A percentile compares a stretch with the other conserved stretches of the same genome.
These are phyloP conservation scores for Hipparchia semele DNA, from an alignment of 2,888 invertebrate genomes.

Conservation along the genomic window DNA sequence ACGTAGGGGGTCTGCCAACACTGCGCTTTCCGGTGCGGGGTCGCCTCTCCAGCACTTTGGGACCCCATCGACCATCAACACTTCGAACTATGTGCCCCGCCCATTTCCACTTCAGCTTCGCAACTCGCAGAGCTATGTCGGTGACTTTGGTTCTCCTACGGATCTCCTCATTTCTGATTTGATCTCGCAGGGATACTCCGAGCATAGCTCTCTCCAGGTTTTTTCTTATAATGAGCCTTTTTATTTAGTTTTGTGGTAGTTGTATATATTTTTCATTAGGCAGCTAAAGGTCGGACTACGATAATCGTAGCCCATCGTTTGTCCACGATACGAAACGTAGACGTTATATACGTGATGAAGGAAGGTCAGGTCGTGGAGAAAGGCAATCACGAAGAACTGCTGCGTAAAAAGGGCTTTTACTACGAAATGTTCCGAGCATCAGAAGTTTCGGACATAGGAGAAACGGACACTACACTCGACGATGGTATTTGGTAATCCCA, in stretches of 20 bases:
- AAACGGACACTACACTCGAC: background rate
- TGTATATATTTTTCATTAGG: constrained; percentile 53
- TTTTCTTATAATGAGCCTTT: no score
- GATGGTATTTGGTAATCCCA: constrained; percentile 6
- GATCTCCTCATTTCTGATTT: no score
- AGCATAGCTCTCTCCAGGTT: no score
- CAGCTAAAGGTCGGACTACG: constrained; percentile 88
- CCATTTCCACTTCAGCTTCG: no score
- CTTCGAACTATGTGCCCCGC: no score
- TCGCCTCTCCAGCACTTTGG: no score
- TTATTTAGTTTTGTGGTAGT: background rate
- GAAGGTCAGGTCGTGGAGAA: constrained; percentile 85
- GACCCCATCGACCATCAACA: no score
- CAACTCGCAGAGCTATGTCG: no score
- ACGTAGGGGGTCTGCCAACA: no score
- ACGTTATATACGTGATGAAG: constrained; percentile 76
- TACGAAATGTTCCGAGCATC: constrained; percentile 76
- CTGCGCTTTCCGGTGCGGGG: no score
- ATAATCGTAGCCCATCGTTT: constrained; percentile 92
- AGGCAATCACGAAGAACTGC: constrained; percentile 86
- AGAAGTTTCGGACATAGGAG: constrained; percentile 13
- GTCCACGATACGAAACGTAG: constrained; percentile 86
- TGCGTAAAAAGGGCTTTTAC: constrained; percentile 84
- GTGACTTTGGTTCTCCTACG: no score
- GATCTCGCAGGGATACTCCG: no score